These are phyloP conservation scores for Ctenochaetus hawaiiensis DNA, from an alignment of 2,797 vertebrate species.

Conservation along the genomic window DNA sequence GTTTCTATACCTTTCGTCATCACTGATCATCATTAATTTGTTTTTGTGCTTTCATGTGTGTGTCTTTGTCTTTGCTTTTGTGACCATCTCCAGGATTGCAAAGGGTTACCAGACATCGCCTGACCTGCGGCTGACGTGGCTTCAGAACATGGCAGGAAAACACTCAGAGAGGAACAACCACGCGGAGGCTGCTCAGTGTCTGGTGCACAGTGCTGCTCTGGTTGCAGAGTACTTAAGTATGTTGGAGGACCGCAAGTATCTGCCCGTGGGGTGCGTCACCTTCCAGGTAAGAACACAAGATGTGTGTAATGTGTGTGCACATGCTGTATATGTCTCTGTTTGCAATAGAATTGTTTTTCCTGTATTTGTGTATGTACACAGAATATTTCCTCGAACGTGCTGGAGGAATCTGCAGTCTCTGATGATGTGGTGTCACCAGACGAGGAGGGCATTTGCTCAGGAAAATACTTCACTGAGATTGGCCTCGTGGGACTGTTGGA, in stretches of 20 bases:
- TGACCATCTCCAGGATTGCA: slow-evolving; percentile 89
- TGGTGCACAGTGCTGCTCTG: slow-evolving; percentile 98
- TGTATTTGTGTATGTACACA: slow-evolving; percentile 50
- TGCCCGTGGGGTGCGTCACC: slow-evolving; percentile 98
- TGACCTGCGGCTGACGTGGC: slow-evolving; percentile 95
- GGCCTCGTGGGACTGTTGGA: slow-evolving; percentile 97
- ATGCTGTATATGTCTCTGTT: too few species aligned
- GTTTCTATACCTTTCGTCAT: not conserved
- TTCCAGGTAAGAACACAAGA: slow-evolving; percentile 88
- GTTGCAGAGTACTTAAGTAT: slow-evolving; percentile 99
- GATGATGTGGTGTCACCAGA: slow-evolving; percentile 98
- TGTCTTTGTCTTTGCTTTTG: not conserved
- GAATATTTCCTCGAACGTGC: slow-evolving; percentile 98
- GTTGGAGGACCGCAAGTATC: slow-evolving; percentile 98
- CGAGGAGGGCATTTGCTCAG: slow-evolving; percentile 99
- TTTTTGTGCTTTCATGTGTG: not conserved
- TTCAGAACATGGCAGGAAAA: slow-evolving; percentile 99
- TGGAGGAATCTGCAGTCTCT: slow-evolving; percentile 98
- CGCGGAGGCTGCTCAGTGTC: slow-evolving; percentile 96
- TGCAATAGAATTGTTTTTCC: not conserved
- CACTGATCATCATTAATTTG: not conserved
- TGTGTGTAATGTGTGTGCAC: not conserved
- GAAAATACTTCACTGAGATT: slow-evolving; percentile 98
- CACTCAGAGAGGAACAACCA: slow-evolving; percentile 98
- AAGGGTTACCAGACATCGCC: slow-evolving; percentile 99